Percentiles rank a stretch among this genome's conserved stretches.
Conservation (phyloP, 2,797 vertebrate genomes). For the Synanceia verrucosa region DNA sequence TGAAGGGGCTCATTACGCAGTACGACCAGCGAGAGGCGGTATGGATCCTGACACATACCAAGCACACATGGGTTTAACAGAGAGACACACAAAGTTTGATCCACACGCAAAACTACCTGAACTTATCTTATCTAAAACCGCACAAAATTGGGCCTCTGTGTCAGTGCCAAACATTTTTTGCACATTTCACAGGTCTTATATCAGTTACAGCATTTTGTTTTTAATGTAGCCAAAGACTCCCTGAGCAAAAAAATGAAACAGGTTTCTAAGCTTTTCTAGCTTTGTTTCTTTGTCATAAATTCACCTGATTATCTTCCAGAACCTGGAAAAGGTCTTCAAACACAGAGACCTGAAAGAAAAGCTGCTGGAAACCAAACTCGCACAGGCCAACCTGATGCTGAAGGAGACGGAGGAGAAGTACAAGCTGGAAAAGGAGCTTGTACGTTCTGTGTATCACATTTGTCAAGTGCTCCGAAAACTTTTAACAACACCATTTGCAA, state of each 20-base stretch:
- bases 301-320: slow-evolving; percentile 75
- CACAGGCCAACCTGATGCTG: slow-evolving; percentile 91
- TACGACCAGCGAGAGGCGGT: slow-evolving; percentile 98
- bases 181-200: slow-evolving; percentile 39
- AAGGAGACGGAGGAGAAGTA: slow-evolving; percentile 91
- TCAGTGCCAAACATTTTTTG: slow-evolving; percentile 25
- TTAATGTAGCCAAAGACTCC: slow-evolving; percentile 15
- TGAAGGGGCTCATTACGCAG: slow-evolving; percentile 95
- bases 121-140: slow-evolving; percentile 9
- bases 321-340: slow-evolving; percentile 98
- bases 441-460: slow-evolving; percentile 64
- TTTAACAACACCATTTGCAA: slow-evolving; percentile 9
- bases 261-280: too few species aligned
- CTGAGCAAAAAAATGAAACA: slow-evolving; percentile 32
- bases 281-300: too few species aligned
- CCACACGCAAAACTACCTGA: slow-evolving; percentile 1
- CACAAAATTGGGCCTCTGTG: slow-evolving; percentile 8
- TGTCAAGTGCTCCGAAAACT: background rate
- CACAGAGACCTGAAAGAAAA: slow-evolving; percentile 98
- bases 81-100: background rate
- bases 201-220: slow-evolving; percentile 45
- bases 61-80: background rate
- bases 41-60: slow-evolving; percentile 26
- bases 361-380: slow-evolving; percentile 94
- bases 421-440: slow-evolving; percentile 91